Base-by-base conservation (phyloP, 92 coral and sea anemone species). In the Epizoanthus rinbou region DNA sequence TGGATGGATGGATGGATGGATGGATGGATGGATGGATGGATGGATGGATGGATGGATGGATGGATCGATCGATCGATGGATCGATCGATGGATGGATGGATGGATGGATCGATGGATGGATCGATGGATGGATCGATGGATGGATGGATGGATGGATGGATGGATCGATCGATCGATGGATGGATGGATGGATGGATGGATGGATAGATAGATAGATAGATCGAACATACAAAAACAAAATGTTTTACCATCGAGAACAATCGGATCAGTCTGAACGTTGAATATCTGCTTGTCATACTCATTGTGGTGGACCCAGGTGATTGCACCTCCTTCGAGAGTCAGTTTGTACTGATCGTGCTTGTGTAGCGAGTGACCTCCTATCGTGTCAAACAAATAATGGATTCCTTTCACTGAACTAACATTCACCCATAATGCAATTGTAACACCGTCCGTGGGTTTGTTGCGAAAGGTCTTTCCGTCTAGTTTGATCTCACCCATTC, bases 291-390 rank as follows among this genome's bases (percentile, higher is more conserved):
- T 88, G 57, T 92, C 99, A 70, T 85, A 81, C 73, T 94, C 93
- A 75, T 96, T 88, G 57, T 93, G 91, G 57, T 96, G 99, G 63
- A 86, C 88, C 99, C 99, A 96, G 8, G 74, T 78, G 6, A 96
- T 91, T 24, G 92, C 96, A 25, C 98, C 99, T 65, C 92, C 86
- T 23, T 70, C 82, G 63, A 92, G 86, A 33, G 88, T 81, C 80
- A 96, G 87, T 70, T 83, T 89, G 72, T 93, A 96, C 73, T 96
- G 99, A 82, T 94, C 97, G 53, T 94, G 95, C 37, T 91, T 96
- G 69, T 96, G 99, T 69, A 90, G 86, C 0, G 99, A 96, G 87
- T 96, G 99, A 7, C 98, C 99, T 8, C 99, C 99, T 73, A 92
- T 93, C 28, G 99, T 96, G 66, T 86, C 94, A 78, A 96, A 96